Base-by-base conservation (phyloP, 2,888 invertebrate genomes). In the Ichneumoninae sp. region DNA sequence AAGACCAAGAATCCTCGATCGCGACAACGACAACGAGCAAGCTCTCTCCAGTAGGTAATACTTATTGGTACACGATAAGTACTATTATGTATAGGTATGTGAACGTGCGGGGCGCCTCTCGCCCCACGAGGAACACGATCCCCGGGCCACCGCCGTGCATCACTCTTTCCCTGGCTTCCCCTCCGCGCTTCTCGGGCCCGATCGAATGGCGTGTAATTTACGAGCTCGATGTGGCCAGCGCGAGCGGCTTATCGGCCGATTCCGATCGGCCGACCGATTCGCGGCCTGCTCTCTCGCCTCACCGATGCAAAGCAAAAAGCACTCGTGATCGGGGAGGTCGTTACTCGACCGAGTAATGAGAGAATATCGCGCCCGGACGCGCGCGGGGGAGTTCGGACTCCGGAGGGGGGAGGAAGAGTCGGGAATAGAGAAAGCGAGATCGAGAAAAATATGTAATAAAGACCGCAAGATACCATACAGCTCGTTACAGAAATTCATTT, bases 311-410 rank as follows among this genome's bases (percentile, higher is more conserved):
- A 88, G 88, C 89, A 88, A 89, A 89, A 89, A 89, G 86, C 85
- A 78, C 87, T 84, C 79, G 86, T 85, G 89, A 89, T 89, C 88
- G 88, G 76, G 87, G 87, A 88, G 88, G 89, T 89, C 89, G 89
- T 89, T 89, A 89, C 87, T 87, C 89, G 88, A 80, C 75, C 85
- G 87, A 89, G 89, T 89, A 89, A 89, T 89, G 89, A 89, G 89
- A 88, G 89, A 89, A 87, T 87, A 89, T 89, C 89, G 87, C 86
- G 84, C 87, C 72, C 83, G 74, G 44, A 22, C 44, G 60, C 44
- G 50, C 60, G 65, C 74, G 81, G 75, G 81, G 62, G 72, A 68
- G 71, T 57, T 71, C 44, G 26, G 19, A 66, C 62, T 36, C 79
- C 65, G 74, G 68, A 52, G 62, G 30, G 44, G 54, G 66, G 50